phyloP scores from a whole-genome alignment of 2,797 vertebrate genomes.

The Chaetodon trifasciatus region DNA sequence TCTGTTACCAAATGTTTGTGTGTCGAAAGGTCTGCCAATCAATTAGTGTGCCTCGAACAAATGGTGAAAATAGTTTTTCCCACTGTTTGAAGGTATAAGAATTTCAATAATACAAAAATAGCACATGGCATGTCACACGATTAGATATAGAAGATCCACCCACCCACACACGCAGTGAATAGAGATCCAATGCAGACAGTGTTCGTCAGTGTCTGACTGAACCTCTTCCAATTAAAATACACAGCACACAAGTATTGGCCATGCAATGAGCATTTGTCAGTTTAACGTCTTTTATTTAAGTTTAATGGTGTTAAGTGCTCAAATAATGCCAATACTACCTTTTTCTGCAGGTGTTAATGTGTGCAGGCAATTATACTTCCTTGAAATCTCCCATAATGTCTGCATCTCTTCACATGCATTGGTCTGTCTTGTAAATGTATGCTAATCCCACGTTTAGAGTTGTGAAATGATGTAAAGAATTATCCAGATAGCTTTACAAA shows the following conservation, averaged over 20 bases:
- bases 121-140: not conserved
- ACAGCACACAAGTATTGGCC: not conserved
- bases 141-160: too few species aligned
- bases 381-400: not conserved
- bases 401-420: not conserved
- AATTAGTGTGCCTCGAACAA: not conserved
- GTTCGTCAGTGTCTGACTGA: not conserved
- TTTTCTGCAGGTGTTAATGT: slow-evolving; percentile 2
- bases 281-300: not conserved
- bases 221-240: not conserved
- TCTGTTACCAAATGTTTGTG: not conserved
- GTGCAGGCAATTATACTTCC: not conserved
- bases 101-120: not conserved
- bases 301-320: not conserved
- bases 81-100: not conserved
- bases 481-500: slow-evolving; percentile 17
- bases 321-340: not conserved
- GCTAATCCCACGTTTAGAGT: not conserved
- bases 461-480: slow-evolving; percentile 10
- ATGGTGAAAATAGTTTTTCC: not conserved
- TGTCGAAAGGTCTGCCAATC: not conserved
- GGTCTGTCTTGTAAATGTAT: not conserved
- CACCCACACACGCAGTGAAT: not conserved
- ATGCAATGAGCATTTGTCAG: not conserved
- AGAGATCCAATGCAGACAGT: not conserved